Percentiles rank a stretch among this genome's conserved stretches.
Evolutionary conservation across 2,888 invertebrate genomes (phyloP).

Genomic region (Volucella zonaria): DNA sequence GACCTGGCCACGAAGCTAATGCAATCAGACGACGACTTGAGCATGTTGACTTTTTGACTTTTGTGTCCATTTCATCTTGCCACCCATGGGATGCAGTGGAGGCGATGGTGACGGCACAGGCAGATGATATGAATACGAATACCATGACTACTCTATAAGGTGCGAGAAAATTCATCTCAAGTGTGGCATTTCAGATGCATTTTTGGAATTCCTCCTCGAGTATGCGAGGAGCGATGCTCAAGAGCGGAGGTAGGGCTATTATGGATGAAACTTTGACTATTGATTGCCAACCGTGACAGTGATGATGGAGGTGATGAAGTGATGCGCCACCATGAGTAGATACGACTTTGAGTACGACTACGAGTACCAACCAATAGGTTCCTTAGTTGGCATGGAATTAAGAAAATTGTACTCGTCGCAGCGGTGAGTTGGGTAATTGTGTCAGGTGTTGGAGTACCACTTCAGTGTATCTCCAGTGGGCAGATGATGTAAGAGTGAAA

Average conservation of each 20-base stretch:
- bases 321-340: constrained; percentile 23
- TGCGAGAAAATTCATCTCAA: constrained; percentile 49
- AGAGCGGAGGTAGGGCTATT: constrained; percentile 34
- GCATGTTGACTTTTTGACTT: constrained; percentile 65
- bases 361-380: too few species aligned
- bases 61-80: constrained; percentile 47
- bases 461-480: constrained; percentile 27
- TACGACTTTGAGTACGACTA: constrained; percentile 28
- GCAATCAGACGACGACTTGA: constrained; percentile 54
- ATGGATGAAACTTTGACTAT: constrained; percentile 28
- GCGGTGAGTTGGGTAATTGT: constrained; percentile 52
- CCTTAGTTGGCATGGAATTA: constrained; percentile 22
- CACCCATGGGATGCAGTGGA: constrained; percentile 22
- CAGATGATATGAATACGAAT: too few species aligned
- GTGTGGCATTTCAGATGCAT: constrained; percentile 66
- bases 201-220: constrained; percentile 55
- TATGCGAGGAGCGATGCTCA: neutral
- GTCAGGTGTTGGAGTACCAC: constrained; percentile 47
- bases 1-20: constrained; percentile 42
- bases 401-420: constrained; percentile 43
- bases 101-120: too few species aligned
- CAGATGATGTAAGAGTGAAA: constrained; percentile 52
- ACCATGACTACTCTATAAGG: constrained; percentile 18
- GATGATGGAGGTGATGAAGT: constrained; percentile 54
- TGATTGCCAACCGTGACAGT: constrained; percentile 60